Percentiles rank a stretch among this genome's conserved stretches.
Evolutionary conservation across 2,113 vertebrate genomes (phyloP).

Genomic region (Plecturocebus donacophilus): DNA sequence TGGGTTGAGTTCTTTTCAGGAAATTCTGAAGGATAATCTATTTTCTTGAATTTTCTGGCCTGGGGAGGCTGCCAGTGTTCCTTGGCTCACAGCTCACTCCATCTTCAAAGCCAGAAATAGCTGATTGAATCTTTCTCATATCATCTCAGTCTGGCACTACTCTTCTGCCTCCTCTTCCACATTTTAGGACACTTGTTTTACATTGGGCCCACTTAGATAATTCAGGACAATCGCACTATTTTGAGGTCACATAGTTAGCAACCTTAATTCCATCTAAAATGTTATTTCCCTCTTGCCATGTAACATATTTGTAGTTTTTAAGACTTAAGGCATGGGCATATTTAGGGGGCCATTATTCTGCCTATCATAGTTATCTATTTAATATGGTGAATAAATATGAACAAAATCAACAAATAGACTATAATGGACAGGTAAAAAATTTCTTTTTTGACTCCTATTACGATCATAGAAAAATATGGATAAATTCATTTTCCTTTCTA

Average conservation of each 20-base stretch:
- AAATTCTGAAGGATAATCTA: neutral
- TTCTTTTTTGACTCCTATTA: slow-evolving; percentile 29
- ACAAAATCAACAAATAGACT: slow-evolving; percentile 45
- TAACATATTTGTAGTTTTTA: neutral
- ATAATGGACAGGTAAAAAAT: slow-evolving; percentile 49
- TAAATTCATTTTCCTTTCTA: neutral
- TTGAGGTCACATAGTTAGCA: neutral
- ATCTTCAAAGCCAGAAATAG: neutral
- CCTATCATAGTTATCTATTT: neutral
- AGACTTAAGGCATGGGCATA: neutral
- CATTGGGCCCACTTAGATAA: neutral
- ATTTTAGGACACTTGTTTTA: neutral
- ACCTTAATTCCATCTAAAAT: neutral
- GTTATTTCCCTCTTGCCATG: neutral
- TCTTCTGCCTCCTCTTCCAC: neutral
- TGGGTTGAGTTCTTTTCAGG: neutral
- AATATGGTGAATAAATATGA: slow-evolving; percentile 9
- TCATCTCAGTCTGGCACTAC: neutral
- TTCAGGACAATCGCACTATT: neutral
- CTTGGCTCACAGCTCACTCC: neutral
- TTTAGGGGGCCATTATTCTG: no score
- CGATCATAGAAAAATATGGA: neutral
- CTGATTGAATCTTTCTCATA: neutral
- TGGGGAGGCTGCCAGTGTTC: neutral
- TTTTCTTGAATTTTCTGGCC: neutral